Base-by-base conservation (phyloP, 2,113 vertebrate species). In the Rhinolophus sinicus region DNA sequence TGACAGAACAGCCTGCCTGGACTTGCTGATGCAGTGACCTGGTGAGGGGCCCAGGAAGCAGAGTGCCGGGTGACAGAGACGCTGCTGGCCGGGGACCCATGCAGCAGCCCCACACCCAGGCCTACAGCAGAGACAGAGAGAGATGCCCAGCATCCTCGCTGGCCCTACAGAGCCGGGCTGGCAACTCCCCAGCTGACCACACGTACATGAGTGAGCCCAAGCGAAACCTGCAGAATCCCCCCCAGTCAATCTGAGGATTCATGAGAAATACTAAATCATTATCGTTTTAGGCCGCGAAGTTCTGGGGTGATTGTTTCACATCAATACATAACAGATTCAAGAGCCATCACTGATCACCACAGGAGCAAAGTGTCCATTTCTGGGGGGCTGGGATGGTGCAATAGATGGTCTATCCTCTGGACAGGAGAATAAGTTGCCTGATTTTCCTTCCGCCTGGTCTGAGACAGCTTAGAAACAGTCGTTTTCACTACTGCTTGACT, bases 11-110 rank as follows among this genome's bases (percentile, higher is more conserved):
- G 52, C 35, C 1, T 11, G n/a, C 21, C 38, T 28, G 18, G 12
- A 22, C 26, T 13, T 38, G n/a, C 83, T 52, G 62, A 77, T 11
- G 28, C 11, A 26, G 78, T 33, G 21, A n/a, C 19, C 8, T 9
- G 26, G 38, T 10, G 24, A 18, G 19, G n/a, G 9, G 54, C 15
- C 40, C 47, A 30, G 52, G 50, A 65, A 73, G 10, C 18, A 52
- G 35, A 35, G 33, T 4, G 0, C 8, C 13, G 10, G n/a, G 73
- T 6, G 19, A 54, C 0, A 3, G 5, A 28, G 44, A 26, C 8
- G n/a, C 65, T n/a, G 12, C 22, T 15, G 28, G 10, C 18, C 72
- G 64, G 92, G 16, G 67, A 21, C 24, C 35, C 35, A 44, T 33
- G 52, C 58, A 72, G 16, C 0, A 38, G 64, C 28, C 72, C 26